Evolutionary conservation across 2,888 invertebrate species (phyloP).

Genomic region (Eumerus sabulonum): DNA sequence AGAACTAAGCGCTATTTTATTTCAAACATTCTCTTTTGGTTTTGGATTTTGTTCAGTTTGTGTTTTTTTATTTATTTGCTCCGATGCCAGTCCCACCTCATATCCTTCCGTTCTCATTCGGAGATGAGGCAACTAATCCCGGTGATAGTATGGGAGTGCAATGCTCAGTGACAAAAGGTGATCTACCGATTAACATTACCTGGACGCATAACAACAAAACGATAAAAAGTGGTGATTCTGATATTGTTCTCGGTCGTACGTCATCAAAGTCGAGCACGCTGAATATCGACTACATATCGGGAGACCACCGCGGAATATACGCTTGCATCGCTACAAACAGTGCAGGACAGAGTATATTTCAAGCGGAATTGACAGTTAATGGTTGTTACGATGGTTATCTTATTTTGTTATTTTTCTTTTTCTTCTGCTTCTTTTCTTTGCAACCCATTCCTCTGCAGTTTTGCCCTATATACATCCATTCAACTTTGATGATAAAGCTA

Average conservation of each 20-base stretch:
- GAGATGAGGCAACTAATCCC: constrained; percentile 85
- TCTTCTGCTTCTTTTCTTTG: constrained; percentile 35
- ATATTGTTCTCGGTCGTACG: constrained; percentile 77
- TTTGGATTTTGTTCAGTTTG: constrained; percentile 39
- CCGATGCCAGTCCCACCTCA: constrained; percentile 81
- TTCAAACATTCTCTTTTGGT: constrained; percentile 4
- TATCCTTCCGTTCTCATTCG: constrained; percentile 86
- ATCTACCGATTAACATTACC: constrained; percentile 83
- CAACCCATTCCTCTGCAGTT: constrained; percentile 79
- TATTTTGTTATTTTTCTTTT: constrained; percentile 25
- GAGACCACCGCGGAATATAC: constrained; percentile 83
- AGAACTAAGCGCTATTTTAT: constrained; percentile 20
- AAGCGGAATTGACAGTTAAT: constrained; percentile 78
- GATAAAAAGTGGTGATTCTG: constrained; percentile 75
- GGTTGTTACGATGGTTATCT: constrained; percentile 72
- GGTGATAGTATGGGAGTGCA: constrained; percentile 85
- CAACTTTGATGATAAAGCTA: constrained; percentile 80
- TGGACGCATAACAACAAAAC: constrained; percentile 82
- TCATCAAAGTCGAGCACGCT: constrained; percentile 81
- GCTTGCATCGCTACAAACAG: constrained; percentile 83
- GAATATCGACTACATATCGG: constrained; percentile 82
- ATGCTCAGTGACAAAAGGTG: constrained; percentile 83
- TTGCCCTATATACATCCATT: constrained; percentile 83
- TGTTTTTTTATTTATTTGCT: background rate
- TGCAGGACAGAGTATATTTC: constrained; percentile 80